phyloP scores from a whole-genome alignment of 2,113 vertebrate species.

The Lucifuga dentata region DNA sequence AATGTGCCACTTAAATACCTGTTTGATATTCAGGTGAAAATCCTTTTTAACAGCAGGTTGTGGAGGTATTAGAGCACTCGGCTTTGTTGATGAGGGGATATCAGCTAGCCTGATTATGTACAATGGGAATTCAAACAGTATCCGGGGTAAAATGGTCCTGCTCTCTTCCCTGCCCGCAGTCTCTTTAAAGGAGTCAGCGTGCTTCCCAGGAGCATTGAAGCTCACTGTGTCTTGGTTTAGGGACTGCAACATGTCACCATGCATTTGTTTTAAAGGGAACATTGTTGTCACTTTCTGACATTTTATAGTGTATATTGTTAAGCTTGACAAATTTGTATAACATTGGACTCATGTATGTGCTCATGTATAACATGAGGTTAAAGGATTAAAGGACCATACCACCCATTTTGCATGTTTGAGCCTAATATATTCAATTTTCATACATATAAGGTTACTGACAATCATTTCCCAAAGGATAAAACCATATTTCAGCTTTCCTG shows the following conservation, averaged over 20 bases:
- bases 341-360: no score
- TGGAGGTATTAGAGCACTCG: conserved; percentile 17
- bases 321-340: no score
- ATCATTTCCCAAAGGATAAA: no score
- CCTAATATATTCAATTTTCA: no score
- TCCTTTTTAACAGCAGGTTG: conserved; percentile 22
- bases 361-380: no score
- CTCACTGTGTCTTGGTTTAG: conserved; percentile 9
- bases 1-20: background rate
- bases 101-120: conserved; percentile 46
- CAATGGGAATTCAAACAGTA: conserved; percentile 57
- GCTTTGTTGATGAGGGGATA: conserved; percentile 41
- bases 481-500: no score
- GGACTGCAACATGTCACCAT: conserved; percentile 15
- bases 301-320: no score
- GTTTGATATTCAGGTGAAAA: background rate
- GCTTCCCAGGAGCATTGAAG: conserved; percentile 36
- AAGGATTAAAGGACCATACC: no score
- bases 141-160: conserved; percentile 54
- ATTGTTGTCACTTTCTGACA: no score
- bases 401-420: no score
- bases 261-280: conserved; percentile 39
- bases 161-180: conserved; percentile 44
- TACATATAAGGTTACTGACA: no score
- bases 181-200: conserved; percentile 19